phyloP scores from a whole-genome alignment of 2,888 invertebrate species.

The Automeris io region DNA sequence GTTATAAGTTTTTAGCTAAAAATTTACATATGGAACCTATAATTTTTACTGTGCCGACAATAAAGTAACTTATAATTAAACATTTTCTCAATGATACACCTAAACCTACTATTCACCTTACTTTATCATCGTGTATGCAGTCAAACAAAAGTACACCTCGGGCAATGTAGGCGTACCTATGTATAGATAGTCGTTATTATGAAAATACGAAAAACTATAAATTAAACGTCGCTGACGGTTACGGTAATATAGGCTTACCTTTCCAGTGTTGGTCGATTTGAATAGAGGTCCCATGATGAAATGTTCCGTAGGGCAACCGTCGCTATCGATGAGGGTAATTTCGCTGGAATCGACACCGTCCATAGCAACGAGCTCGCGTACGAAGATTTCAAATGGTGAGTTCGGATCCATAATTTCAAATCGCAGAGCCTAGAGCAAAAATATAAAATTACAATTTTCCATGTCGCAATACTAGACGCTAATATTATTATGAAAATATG shows the following conservation, averaged over 20 bases:
- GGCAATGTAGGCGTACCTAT: no score
- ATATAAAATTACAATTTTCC: neutral
- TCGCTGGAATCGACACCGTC: conserved; percentile 95
- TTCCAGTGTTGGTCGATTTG: conserved; percentile 87
- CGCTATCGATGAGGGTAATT: conserved; percentile 92
- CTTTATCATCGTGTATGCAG: no score
- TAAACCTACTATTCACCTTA: no score
- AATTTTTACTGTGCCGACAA: no score
- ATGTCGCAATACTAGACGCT: neutral
- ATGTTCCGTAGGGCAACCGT: conserved; percentile 95
- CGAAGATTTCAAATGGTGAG: conserved; percentile 97
- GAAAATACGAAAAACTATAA: no score
- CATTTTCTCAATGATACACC: no score
- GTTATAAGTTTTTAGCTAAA: no score
- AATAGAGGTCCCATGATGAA: conserved; percentile 95
- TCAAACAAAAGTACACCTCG: no score
- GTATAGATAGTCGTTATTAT: no score
- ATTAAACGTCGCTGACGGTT: conserved; percentile 9
- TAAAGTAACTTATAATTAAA: no score
- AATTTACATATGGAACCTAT: no score
- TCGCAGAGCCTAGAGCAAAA: conserved; percentile 81
- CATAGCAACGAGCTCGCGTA: conserved; percentile 95
- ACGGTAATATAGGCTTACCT: conserved; percentile 72
- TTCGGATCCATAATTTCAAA: conserved; percentile 95
- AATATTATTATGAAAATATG: conserved; percentile 8